Evolutionary conservation across 2,888 invertebrate species (phyloP).

Genomic region (Eucriotettix oculatus): DNA sequence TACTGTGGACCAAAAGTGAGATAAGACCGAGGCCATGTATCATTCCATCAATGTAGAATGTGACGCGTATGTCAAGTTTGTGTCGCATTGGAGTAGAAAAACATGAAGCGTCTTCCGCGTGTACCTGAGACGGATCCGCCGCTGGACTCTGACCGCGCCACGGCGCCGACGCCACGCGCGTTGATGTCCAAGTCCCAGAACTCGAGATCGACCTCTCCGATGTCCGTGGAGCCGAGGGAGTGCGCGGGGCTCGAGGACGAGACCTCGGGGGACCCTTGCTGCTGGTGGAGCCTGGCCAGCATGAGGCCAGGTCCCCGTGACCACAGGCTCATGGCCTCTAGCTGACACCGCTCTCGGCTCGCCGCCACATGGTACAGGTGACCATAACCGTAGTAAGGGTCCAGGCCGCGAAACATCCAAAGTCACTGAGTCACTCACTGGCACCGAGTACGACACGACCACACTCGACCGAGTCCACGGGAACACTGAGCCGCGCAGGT

Average conservation of each 20-base stretch:
- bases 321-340: not conserved
- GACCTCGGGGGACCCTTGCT: constrained; percentile 55
- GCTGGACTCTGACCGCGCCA: constrained; percentile 24
- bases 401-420: no score
- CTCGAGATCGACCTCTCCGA: constrained; percentile 53
- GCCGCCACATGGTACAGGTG: not conserved
- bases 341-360: no score
- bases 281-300: not conserved
- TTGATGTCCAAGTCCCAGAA: constrained; percentile 59
- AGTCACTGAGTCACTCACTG: not conserved
- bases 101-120: no score
- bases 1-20: no score
- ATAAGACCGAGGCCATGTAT: no score
- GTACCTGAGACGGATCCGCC: constrained; percentile 31
- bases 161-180: constrained; percentile 5
- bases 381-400: no score
- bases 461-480: not conserved
- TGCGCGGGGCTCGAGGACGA: constrained; percentile 32
- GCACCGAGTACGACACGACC: not conserved
- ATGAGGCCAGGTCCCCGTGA: not conserved
- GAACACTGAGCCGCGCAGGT: not conserved
- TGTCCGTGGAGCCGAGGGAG: constrained; percentile 51
- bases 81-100: no score
- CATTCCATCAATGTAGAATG: no score
- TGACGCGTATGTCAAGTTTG: no score